A percentile compares a stretch with the other conserved stretches of the same genome.
Conservation (phyloP, 64 coral and sea anemone species). For the Stichodactyla mertensii region DNA sequence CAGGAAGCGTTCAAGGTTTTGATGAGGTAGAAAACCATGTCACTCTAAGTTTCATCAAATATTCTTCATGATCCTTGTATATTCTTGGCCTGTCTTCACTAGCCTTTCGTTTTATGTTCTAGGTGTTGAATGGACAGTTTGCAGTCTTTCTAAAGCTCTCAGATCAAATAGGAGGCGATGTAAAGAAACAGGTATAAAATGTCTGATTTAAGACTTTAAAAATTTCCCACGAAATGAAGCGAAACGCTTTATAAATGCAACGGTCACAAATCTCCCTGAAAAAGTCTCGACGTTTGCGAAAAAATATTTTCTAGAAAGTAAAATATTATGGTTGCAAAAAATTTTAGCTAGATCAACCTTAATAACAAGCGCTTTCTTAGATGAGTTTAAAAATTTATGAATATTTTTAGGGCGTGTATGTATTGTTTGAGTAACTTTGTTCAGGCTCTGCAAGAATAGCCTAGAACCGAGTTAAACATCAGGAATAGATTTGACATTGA, state of each 20-base stretch:
- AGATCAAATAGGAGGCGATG: constrained; percentile 61
- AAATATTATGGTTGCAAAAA: not conserved
- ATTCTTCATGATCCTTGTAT: not conserved
- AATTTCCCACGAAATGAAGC: not conserved
- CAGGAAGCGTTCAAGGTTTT: not conserved
- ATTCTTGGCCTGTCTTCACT: not conserved
- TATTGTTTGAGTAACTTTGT: not conserved
- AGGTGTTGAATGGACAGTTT: constrained; percentile 6
- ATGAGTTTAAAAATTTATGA: constrained; percentile 11
- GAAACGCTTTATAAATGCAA: not conserved
- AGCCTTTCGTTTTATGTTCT: not conserved
- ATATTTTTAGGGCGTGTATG: not conserved
- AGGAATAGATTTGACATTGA: not conserved
- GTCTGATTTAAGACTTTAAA: not conserved
- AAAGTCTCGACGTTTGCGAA: not conserved
- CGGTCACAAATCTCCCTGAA: not conserved
- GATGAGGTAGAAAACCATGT: not conserved
- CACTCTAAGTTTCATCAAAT: not conserved
- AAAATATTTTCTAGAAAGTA: not conserved
- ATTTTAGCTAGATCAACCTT: too few relatives aligned
- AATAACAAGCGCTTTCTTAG: not conserved
- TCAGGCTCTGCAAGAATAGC: not conserved
- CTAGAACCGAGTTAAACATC: not conserved
- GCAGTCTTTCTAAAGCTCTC: constrained; percentile 7
- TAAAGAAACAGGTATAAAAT: constrained; percentile 25